Evolutionary conservation across 2,888 invertebrate genomes (phyloP).

Genomic region (Amblyteles armatorius): DNA sequence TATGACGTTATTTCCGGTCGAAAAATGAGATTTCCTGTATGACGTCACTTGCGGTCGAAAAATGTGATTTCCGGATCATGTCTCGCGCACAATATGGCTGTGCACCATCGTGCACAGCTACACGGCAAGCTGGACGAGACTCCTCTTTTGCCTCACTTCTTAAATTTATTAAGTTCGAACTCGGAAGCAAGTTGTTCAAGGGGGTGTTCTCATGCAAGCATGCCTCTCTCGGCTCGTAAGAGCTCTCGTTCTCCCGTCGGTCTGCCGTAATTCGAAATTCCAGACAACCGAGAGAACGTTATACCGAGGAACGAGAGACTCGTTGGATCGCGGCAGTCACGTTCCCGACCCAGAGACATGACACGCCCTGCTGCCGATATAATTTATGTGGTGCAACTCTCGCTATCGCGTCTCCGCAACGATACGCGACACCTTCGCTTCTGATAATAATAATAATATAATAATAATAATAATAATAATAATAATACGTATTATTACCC

Average conservation of each 20-base stretch:
- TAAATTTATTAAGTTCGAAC: slow-evolving; percentile 42
- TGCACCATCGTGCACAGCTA: background rate
- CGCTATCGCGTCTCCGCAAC: slow-evolving; percentile 55
- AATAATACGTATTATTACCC: background rate
- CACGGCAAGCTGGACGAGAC: background rate
- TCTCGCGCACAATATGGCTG: background rate
- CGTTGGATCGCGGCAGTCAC: slow-evolving; percentile 68
- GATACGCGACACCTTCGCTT: slow-evolving; percentile 39
- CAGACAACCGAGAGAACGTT: slow-evolving; percentile 58
- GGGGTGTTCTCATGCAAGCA: slow-evolving; percentile 14
- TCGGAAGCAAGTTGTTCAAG: slow-evolving; percentile 30
- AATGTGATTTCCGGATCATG: background rate
- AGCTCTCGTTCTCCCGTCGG: slow-evolving; percentile 8
- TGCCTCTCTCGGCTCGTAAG: slow-evolving; percentile 5
- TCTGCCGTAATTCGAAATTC: slow-evolving; percentile 66
- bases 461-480: too few relatives aligned
- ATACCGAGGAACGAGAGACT: slow-evolving; percentile 54
- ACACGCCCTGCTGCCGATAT: slow-evolving; percentile 70
- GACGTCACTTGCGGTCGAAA: background rate
- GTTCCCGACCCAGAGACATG: slow-evolving; percentile 66
- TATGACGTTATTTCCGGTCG: too few relatives aligned
- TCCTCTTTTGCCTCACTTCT: slow-evolving; percentile 22
- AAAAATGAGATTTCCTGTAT: too few relatives aligned
- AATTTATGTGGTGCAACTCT: slow-evolving; percentile 75
- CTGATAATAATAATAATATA: background rate